A percentile compares a stretch with the other conserved stretches of the same genome.
Conservation (phyloP, 2,113 vertebrate genomes). For the Chaetops frenatus region DNA sequence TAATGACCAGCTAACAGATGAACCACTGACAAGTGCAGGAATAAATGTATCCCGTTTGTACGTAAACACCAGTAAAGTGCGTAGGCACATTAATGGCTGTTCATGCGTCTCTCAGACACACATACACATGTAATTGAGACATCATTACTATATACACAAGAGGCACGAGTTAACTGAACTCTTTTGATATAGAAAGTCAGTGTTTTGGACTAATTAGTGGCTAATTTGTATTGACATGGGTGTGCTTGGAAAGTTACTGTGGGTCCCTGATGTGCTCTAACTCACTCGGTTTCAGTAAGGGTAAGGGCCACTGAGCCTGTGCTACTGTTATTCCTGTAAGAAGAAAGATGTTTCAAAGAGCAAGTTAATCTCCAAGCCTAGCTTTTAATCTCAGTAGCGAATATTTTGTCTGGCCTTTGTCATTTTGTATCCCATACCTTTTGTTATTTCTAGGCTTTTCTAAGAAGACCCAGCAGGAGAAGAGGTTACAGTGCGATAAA, state of each 20-base stretch:
- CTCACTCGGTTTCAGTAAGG: not conserved
- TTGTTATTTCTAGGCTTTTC: not conserved
- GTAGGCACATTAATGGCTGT: not conserved
- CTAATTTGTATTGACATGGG: not conserved
- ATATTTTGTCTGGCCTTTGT: not conserved
- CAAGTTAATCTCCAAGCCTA: not conserved
- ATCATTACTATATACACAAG: not conserved
- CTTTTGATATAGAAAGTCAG: not conserved
- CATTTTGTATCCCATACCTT: not conserved
- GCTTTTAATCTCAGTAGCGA: not conserved
- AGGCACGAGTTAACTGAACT: not conserved
- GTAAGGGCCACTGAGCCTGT: not conserved
- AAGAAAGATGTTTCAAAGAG: not conserved
- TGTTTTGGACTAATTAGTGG: not conserved
- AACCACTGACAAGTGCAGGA: not conserved
- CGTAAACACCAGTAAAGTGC: not conserved
- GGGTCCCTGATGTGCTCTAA: not conserved
- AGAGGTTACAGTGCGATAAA: not conserved
- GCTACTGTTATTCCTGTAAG: not conserved
- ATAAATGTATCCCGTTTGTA: not conserved
- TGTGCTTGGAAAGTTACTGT: not conserved
- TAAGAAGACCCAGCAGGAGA: not conserved
- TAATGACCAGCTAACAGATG: not conserved
- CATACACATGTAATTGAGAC: not conserved
- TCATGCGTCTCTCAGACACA: not conserved